Evolutionary conservation across 2,888 invertebrate species (phyloP), one percentile per base, ranked within the genome.

Genomic region (Boloria selene): DNA sequence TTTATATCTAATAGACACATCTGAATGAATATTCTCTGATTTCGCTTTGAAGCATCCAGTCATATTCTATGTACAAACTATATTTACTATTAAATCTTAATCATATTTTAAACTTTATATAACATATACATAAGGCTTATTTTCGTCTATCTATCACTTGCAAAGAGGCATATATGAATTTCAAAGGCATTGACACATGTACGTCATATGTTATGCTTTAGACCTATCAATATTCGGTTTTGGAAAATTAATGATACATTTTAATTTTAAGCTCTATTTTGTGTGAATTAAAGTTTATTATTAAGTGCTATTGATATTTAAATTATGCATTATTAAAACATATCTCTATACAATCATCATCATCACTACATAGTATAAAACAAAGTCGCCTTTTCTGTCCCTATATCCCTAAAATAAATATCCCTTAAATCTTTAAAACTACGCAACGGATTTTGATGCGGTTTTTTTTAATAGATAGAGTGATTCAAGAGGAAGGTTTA

Each of bases 201-300:
- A 56, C n/a, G 61, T 58, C 69, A 61, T 66, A 55, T 59, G 68
- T 65, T 62, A 62, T 59, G 65, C 55, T 65, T 59, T 63, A 62
- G 17, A 60, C 50, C 66, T 66, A 69, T 69, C 69, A 69, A 64
- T 69, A 66, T 69, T 65, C 54, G 42, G 53, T 61, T 66, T 64
- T 45, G 31, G 52, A 38, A 38, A 38, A 38, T 47, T 18, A n/a
- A 50, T 13, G 7, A 14, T 50, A 7, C 14, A 17, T 17, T 26
- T 45, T 18, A 7, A 63, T 26, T 47, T 51, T 44, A 10, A 18
- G 13, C 63, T 26, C 13, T 62, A 49, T 38, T 6, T 0, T 4
- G 14, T 18, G 3, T 1, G 18, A 14, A 2, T 18, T 62, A 62
- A 18, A 22, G 49, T 38, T 10, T 3, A 26, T 4, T 22, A 0